phyloP scores from a whole-genome alignment of 2,113 vertebrate genomes.

The Anolis carolinensis region DNA sequence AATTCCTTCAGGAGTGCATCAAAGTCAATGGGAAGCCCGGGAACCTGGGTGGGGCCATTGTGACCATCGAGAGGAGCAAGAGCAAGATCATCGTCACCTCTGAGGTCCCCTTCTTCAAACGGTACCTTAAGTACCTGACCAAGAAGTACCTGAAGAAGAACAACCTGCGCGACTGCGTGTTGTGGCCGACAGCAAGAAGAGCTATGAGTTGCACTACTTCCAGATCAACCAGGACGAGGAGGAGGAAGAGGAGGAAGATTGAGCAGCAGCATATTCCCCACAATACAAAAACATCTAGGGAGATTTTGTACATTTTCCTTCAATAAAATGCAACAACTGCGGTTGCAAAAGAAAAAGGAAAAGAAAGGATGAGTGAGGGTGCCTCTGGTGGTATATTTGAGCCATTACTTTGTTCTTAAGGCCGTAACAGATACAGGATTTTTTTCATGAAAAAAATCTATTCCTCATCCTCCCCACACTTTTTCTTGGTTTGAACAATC shows the following conservation, averaged over 20 bases:
- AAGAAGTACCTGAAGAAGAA: conserved; percentile 99
- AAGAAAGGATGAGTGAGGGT: too few species aligned
- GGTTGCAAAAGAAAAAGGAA: too few species aligned
- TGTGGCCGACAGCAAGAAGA: conserved; percentile 95
- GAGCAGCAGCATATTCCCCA: too few species aligned
- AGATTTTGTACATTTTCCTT: conserved; percentile 73
- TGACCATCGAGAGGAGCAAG: conserved; percentile 96
- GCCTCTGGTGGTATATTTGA: not conserved
- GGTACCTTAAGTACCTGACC: conserved; percentile 97
- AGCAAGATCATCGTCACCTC: conserved; percentile 96
- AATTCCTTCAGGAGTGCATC: conserved; percentile 96
- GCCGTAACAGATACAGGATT: not conserved
- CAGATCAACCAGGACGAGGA: conserved; percentile 97
- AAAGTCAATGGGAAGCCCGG: conserved; percentile 97
- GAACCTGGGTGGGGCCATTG: conserved; percentile 90
- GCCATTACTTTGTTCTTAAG: not conserved
- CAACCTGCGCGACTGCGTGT: conserved; percentile 93
- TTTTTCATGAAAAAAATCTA: not conserved
- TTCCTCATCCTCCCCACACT: too few species aligned
- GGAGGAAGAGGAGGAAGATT: conserved; percentile 96
- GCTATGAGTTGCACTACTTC: conserved; percentile 96
- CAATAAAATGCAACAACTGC: conserved; percentile 78
- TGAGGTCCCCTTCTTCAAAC: conserved; percentile 97
- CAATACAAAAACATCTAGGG: conserved; percentile 32
- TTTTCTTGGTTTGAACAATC: too few species aligned